Evolutionary conservation across 2,797 vertebrate species (phyloP).

Genomic region (Chromobotia macracanthus): DNA sequence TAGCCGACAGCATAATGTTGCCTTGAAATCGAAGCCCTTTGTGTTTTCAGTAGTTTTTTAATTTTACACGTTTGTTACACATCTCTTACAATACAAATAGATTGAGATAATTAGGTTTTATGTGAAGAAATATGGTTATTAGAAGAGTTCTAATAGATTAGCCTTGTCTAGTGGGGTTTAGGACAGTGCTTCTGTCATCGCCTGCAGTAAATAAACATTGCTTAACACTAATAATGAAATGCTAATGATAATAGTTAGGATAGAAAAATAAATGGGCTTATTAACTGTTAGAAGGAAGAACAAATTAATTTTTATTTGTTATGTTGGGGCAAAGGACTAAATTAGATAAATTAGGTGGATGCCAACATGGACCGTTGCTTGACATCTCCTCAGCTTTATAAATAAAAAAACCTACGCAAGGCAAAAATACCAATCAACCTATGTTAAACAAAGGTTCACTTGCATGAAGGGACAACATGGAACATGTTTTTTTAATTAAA

Average conservation of each 20-base stretch:
- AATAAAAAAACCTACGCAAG: too few relatives aligned
- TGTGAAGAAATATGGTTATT: neutral
- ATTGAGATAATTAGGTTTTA: neutral
- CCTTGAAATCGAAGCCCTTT: neutral
- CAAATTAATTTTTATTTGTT: too few relatives aligned
- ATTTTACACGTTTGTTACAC: neutral
- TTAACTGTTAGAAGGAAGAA: neutral
- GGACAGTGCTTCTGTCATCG: neutral
- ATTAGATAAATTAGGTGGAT: too few relatives aligned
- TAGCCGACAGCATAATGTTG: constrained; percentile 24
- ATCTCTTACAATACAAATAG: neutral
- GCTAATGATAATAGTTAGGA: too few relatives aligned
- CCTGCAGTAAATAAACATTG: neutral
- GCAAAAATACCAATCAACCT: too few relatives aligned
- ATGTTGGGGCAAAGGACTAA: too few relatives aligned
- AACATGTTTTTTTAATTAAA: too few relatives aligned
- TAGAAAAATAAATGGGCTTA: neutral
- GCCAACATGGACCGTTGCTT: too few relatives aligned
- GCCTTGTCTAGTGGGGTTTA: neutral
- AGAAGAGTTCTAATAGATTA: neutral
- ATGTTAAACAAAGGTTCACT: too few relatives aligned
- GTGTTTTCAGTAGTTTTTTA: constrained; percentile 18
- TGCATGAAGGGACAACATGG: too few relatives aligned
- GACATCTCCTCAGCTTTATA: too few relatives aligned
- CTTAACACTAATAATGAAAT: too few relatives aligned